phyloP scores from a whole-genome alignment of 2,888 invertebrate species.

The Xestia rhomboidea region DNA sequence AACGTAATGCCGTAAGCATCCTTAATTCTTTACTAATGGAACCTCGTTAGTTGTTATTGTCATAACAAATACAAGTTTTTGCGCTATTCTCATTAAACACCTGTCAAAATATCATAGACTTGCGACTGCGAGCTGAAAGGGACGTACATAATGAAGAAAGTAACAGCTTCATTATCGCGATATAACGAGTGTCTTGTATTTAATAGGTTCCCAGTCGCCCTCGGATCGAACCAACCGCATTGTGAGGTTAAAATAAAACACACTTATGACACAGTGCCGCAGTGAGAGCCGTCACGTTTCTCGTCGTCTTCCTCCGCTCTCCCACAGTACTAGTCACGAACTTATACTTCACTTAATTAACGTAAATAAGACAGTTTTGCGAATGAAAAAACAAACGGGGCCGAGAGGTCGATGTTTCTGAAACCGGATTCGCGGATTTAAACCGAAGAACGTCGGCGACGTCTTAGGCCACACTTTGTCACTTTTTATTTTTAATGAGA shows the following conservation, averaged over 20 bases:
- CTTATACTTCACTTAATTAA: constrained; percentile 91
- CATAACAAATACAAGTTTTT: constrained; percentile 42
- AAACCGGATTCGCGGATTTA: constrained; percentile 84
- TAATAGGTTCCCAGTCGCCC: constrained; percentile 56
- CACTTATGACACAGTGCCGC: constrained; percentile 64
- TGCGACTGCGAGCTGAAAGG: constrained; percentile 42
- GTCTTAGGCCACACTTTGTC: constrained; percentile 83
- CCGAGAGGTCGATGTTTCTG: constrained; percentile 81
- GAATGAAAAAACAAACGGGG: constrained; percentile 83
- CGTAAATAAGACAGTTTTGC: constrained; percentile 89
- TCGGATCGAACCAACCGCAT: constrained; percentile 43
- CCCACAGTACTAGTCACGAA: constrained; percentile 89
- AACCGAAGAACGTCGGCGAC: constrained; percentile 67
- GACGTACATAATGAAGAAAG: constrained; percentile 58
- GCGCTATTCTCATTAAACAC: constrained; percentile 47
- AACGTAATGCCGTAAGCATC: not conserved
- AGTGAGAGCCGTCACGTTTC: constrained; percentile 79
- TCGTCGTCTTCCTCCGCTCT: constrained; percentile 71
- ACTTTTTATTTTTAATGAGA: constrained; percentile 86
- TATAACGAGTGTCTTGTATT: constrained; percentile 57
- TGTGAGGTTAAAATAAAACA: constrained; percentile 64
- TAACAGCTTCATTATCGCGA: constrained; percentile 62
- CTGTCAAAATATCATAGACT: constrained; percentile 63
- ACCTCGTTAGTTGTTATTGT: constrained; percentile 12
- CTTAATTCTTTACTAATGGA: constrained; percentile 9